Conservation (phyloP, 2,113 vertebrate species). For the Coptodon rendalli region DNA sequence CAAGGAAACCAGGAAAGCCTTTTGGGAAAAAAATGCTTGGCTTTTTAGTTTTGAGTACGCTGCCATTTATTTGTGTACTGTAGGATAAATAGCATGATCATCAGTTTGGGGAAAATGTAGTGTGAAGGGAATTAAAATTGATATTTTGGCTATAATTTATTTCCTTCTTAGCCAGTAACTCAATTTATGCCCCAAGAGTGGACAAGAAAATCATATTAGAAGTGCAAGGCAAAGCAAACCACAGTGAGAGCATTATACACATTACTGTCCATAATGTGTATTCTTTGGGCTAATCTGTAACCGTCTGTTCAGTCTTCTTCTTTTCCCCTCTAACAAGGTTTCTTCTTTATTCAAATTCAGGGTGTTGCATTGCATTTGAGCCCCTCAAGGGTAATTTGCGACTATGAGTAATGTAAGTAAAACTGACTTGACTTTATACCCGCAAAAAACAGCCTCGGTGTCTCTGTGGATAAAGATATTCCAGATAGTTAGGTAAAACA, state of each 20-base stretch:
- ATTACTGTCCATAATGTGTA: not conserved
- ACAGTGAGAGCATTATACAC: not conserved
- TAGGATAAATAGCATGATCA: conserved; percentile 14
- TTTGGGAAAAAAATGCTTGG: not conserved
- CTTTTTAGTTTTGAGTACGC: not conserved
- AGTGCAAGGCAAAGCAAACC: not conserved
- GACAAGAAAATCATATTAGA: conserved; percentile 14
- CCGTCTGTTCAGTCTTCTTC: not conserved
- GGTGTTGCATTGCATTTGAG: not conserved
- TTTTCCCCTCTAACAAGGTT: not conserved
- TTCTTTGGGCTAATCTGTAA: not conserved
- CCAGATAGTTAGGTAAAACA: conserved; percentile 5
- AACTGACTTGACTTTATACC: not conserved
- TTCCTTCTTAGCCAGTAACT: conserved; percentile 18
- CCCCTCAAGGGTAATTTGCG: not conserved
- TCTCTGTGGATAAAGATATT: conserved; percentile 4
- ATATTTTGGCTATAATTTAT: conserved; percentile 48
- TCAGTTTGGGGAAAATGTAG: conserved; percentile 42
- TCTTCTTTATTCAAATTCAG: not conserved
- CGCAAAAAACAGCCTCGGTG: not conserved
- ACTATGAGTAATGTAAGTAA: not conserved
- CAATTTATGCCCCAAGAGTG: not conserved
- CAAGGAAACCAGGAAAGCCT: not conserved
- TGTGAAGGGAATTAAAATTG: conserved; percentile 39
- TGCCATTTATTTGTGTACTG: not conserved